These are phyloP conservation scores for Gandaritis pyraliata DNA, from an alignment of 2,888 invertebrate genomes.

Conservation along the genomic window DNA sequence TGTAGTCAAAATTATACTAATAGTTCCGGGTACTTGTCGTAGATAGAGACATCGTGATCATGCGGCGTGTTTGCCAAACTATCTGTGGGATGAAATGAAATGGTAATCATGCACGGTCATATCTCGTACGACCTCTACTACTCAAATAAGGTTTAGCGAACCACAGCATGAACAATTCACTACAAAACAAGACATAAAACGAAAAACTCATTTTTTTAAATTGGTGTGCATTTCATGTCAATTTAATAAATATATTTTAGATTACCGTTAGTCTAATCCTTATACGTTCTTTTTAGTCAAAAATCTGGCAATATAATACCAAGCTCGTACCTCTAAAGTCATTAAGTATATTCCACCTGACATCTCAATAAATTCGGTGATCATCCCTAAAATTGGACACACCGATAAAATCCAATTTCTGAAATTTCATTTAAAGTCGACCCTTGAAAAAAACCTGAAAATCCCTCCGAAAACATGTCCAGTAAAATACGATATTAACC, in stretches of 20 bases:
- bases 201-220: no score
- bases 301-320: background rate
- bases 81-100: background rate
- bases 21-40: conserved; percentile 19
- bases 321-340: conserved; percentile 2
- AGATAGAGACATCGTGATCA: background rate
- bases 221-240: no score
- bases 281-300: no score
- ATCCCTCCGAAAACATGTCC: conserved; percentile 55
- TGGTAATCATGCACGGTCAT: no score
- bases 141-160: no score
- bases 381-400: conserved; percentile 33
- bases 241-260: no score
- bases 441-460: conserved; percentile 49
- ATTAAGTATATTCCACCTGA: conserved; percentile 23
- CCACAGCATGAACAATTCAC: no score
- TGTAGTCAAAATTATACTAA: conserved; percentile 30
- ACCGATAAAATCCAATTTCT: conserved; percentile 39
- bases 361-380: conserved; percentile 29
- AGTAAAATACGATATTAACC: conserved; percentile 76
- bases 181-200: no score
- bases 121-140: no score
- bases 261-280: no score
- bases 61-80: background rate
- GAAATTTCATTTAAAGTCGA: conserved; percentile 42